These are phyloP conservation scores for Flabesymbios commensalis DNA, from an alignment of 2,888 invertebrate genomes.

Conservation along the genomic window DNA sequence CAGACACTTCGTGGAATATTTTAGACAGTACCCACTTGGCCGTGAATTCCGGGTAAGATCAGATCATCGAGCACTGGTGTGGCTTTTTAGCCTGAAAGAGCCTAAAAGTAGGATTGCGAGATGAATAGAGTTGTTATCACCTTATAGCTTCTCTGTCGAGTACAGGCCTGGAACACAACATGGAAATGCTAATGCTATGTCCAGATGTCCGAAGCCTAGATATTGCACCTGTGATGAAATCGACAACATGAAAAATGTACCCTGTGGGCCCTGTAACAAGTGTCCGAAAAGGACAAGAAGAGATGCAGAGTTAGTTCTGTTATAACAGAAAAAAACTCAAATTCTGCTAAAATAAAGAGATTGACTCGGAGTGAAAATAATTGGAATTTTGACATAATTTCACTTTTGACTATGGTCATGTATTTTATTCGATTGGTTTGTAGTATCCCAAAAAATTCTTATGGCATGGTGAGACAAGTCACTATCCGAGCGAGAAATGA, in stretches of 20 bases:
- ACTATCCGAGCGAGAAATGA: too few relatives aligned
- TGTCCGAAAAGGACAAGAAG: not conserved
- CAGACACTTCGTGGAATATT: constrained; percentile 16
- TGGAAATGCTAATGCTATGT: constrained; percentile 28
- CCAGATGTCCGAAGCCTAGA: constrained; percentile 12
- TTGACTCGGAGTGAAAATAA: too few relatives aligned
- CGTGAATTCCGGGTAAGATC: constrained; percentile 17
- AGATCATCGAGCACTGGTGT: constrained; percentile 25
- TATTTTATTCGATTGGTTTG: too few relatives aligned
- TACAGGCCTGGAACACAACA: constrained; percentile 29
- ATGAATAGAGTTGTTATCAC: constrained; percentile 23
- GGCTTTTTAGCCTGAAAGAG: constrained; percentile 17
- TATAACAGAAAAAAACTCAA: too few relatives aligned
- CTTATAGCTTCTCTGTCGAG: constrained; percentile 26
- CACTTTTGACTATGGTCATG: too few relatives aligned
- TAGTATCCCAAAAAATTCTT: too few relatives aligned
- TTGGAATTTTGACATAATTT: too few relatives aligned
- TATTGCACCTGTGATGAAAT: not conserved
- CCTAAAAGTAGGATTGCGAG: constrained; percentile 19
- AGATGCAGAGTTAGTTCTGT: too few relatives aligned
- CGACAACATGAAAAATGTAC: not conserved
- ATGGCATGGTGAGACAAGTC: too few relatives aligned
- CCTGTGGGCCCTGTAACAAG: not conserved
- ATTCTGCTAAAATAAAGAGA: too few relatives aligned
- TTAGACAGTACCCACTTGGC: constrained; percentile 24